Percentiles rank a stretch among this genome's conserved stretches.
Evolutionary conservation across 2,797 vertebrate species (phyloP).

Genomic region (Leptoclinus maculatus): DNA sequence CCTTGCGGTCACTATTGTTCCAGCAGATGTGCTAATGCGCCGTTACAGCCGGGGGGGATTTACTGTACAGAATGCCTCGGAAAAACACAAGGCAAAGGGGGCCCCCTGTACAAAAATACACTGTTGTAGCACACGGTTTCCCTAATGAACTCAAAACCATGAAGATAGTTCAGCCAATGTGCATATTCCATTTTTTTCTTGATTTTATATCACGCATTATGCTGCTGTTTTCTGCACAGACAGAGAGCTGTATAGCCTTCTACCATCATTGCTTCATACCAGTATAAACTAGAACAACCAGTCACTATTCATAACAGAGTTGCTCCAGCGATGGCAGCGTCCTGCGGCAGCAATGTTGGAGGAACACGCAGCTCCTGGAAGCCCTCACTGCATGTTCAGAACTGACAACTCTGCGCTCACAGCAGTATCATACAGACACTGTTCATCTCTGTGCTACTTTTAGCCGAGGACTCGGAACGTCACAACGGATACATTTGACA

Average conservation of each 20-base stretch:
- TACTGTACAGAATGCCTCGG: constrained; percentile 24
- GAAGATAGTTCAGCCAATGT: not conserved
- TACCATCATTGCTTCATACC: not conserved
- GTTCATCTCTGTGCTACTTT: constrained; percentile 8
- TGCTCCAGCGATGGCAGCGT: not conserved
- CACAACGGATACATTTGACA: constrained; percentile 25
- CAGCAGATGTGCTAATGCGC: constrained; percentile 58
- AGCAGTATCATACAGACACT: not conserved
- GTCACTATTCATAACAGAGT: not conserved
- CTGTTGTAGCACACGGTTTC: not conserved
- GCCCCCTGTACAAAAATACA: constrained; percentile 3
- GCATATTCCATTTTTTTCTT: not conserved
- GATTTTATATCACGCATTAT: not conserved
- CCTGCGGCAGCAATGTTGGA: not conserved
- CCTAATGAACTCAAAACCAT: not conserved
- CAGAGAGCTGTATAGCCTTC: not conserved
- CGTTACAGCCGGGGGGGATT: constrained; percentile 49
- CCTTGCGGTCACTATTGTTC: constrained; percentile 52
- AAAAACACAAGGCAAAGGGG: constrained; percentile 35
- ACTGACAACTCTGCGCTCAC: not conserved
- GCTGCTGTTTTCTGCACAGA: not conserved
- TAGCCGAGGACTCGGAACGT: not conserved
- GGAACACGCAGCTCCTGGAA: not conserved
- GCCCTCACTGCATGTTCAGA: not conserved
- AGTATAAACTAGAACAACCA: not conserved